Conservation (phyloP, 2,888 invertebrate species). For the Acrobasis consociella region DNA sequence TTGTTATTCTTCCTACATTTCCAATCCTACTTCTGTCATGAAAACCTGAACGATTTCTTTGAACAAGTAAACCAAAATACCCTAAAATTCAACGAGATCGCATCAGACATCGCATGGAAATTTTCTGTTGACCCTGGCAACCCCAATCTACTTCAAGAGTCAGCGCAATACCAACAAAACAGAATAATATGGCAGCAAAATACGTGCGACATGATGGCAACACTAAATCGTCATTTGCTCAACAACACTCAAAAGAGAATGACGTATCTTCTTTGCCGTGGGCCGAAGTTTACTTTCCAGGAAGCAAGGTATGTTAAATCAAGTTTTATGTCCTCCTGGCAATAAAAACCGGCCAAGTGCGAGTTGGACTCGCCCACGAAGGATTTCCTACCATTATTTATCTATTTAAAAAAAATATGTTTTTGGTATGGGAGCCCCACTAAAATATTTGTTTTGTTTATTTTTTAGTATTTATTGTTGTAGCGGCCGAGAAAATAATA, state of each 20-base stretch:
- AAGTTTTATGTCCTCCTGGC: no score
- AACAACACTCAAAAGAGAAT: conserved; percentile 73
- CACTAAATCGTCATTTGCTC: conserved; percentile 46
- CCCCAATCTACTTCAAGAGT: conserved; percentile 43
- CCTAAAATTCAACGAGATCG: conserved; percentile 54
- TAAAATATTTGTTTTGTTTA: no score
- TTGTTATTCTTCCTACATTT: not conserved
- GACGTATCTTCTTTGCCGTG: conserved; percentile 84
- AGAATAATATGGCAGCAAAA: conserved; percentile 57
- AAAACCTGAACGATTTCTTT: conserved; percentile 47
- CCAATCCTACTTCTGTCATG: conserved; percentile 31
- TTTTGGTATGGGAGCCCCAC: no score
- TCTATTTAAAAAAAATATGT: no score
- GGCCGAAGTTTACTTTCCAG: conserved; percentile 80
- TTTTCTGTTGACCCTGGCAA: conserved; percentile 56
- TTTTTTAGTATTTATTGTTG: no score
- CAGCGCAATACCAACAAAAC: conserved; percentile 52
- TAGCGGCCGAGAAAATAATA: no score
- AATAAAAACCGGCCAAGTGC: no score
- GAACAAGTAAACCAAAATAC: conserved; percentile 57
- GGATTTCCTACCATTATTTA: no score
- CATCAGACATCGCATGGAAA: conserved; percentile 68
- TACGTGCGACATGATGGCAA: conserved; percentile 50
- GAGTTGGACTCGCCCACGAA: no score
- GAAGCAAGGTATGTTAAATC: conserved; percentile 75